These are phyloP conservation scores for Pseudonaja textilis DNA, from an alignment of 2,113 vertebrate genomes.

Conservation along the genomic window DNA sequence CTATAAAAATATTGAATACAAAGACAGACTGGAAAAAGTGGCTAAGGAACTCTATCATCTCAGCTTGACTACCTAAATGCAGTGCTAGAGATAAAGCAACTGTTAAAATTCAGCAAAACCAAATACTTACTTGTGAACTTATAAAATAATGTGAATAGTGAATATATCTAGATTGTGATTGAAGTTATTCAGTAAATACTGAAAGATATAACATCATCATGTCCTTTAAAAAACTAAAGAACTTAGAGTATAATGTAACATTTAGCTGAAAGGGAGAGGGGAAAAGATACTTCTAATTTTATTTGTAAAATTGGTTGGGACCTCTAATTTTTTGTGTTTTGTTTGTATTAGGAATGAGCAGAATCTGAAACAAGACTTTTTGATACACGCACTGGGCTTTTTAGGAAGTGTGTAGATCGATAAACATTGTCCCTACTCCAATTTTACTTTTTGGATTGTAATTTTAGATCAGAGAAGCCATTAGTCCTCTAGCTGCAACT, in stretches of 20 bases:
- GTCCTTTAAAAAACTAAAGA: neutral
- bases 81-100: neutral
- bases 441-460: neutral
- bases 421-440: neutral
- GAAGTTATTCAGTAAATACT: neutral
- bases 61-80: neutral
- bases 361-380: neutral
- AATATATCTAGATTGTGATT: neutral
- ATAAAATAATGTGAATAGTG: neutral
- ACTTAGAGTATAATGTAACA: neutral
- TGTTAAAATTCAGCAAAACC: neutral
- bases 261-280: neutral
- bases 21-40: conserved; percentile 64
- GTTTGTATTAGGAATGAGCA: neutral
- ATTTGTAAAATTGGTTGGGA: neutral
- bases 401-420: neutral
- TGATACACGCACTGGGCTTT: neutral
- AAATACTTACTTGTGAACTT: neutral
- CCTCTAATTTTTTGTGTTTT: neutral
- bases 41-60: conserved; percentile 67
- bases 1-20: conserved; percentile 74
- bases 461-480: neutral
- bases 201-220: neutral
- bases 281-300: too few relatives aligned
- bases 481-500: neutral